Conservation (phyloP, 2,888 invertebrate genomes). For the Drosophila mulleri region DNA sequence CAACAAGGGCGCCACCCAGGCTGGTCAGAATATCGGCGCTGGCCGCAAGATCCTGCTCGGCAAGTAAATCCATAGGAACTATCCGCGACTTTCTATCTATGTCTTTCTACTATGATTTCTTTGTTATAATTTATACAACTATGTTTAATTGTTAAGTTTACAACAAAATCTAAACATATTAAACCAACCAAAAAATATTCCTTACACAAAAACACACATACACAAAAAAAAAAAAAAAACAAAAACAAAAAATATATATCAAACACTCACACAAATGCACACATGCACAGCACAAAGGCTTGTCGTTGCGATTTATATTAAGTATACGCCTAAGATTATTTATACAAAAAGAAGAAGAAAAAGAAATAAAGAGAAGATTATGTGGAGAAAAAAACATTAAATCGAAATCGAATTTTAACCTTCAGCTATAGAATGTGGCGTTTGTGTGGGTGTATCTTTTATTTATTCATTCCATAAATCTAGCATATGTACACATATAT, state of each 20-base stretch:
- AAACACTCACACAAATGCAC: slow-evolving; percentile 61
- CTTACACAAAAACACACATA: slow-evolving; percentile 45
- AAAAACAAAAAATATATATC: slow-evolving; percentile 39
- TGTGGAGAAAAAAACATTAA: slow-evolving; percentile 37
- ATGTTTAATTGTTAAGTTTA: slow-evolving; percentile 64
- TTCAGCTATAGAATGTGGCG: slow-evolving; percentile 46
- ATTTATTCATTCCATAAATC: slow-evolving; percentile 50
- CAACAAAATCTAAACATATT: slow-evolving; percentile 44
- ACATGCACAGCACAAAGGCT: slow-evolving; percentile 52
- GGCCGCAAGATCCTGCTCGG: slow-evolving; percentile 95
- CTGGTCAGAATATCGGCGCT: slow-evolving; percentile 95
- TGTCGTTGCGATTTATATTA: slow-evolving; percentile 64
- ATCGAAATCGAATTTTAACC: slow-evolving; percentile 34
- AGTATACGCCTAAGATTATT: slow-evolving; percentile 82
- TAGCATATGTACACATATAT: slow-evolving; percentile 5
- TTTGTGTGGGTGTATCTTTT: slow-evolving; percentile 62
- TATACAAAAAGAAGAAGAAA: slow-evolving; percentile 49
- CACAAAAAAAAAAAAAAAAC: slow-evolving; percentile 16
- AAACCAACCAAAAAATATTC: slow-evolving; percentile 67
- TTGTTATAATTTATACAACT: slow-evolving; percentile 34
- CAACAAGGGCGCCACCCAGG: slow-evolving; percentile 98
- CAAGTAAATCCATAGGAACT: slow-evolving; percentile 88
- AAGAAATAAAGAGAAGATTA: slow-evolving; percentile 57
- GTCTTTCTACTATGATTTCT: slow-evolving; percentile 29
- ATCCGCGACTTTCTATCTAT: slow-evolving; percentile 27